Evolutionary conservation across 2,113 vertebrate species (phyloP), one percentile per base, ranked within the genome.

Genomic region (Sturnira hondurensis): DNA sequence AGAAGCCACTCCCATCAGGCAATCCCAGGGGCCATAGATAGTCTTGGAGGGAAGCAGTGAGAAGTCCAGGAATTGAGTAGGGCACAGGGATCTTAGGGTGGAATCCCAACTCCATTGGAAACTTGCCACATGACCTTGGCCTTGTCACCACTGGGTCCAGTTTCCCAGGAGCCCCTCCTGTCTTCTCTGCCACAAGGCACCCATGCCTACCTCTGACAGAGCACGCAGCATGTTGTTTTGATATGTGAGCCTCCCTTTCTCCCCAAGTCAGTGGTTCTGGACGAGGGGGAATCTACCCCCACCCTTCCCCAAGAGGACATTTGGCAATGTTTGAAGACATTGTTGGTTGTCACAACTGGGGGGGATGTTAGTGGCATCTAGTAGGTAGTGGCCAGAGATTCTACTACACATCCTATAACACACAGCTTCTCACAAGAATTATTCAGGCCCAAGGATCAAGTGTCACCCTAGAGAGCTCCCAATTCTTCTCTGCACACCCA

Each of bases 191-290:
- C 47, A 74, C 24, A 20, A 22, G 43, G 78, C 24, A 68, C 24
- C 22, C 15, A 2, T 0, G 10, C 13, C 41, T 6, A 31, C 22
- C 65, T 47, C 36, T 12, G 38, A n/a, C 54, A 22, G 0, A 22
- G 84, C 17, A 12, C 41, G 28, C 56, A 65, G 19, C 33, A 82
- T 47, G 16, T 9, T 1, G 4, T 5, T 1, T 31, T 47, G 58
- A 73, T 41, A 38, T 14, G 17, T 54, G n/a, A 83, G 19, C 36
- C 45, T 73, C 16, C 43, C 28, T 45, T 3, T 73, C 65, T 67
- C 43, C 71, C 56, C 20, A 36, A 63, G 76, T 43, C 54, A 36
- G 65, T 31, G 65, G 47, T 84, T 91, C 38, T 67, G 31, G 67
- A 19, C 14, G 16, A 61, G 22, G 58, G 68, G 47, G 31, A 36